These are phyloP conservation scores for Bovichtus variegatus DNA, from an alignment of 2,797 vertebrate species.

Conservation along the genomic window DNA sequence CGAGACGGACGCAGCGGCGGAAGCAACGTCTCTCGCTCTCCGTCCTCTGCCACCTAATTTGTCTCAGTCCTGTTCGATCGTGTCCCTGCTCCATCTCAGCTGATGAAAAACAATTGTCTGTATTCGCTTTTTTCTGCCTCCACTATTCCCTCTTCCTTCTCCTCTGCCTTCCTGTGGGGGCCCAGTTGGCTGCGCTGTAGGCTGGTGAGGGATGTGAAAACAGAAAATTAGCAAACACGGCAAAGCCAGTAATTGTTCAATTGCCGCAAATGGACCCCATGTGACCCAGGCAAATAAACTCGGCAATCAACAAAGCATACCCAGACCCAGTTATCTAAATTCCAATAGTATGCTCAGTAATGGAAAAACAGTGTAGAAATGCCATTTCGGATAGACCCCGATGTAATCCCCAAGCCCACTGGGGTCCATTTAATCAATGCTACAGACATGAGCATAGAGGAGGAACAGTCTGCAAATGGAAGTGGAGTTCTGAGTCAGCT, in stretches of 20 bases:
- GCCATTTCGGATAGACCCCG: conserved; percentile 84
- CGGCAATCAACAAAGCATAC: conserved; percentile 69
- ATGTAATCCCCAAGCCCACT: conserved; percentile 83
- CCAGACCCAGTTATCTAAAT: conserved; percentile 76
- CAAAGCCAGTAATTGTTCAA: conserved; percentile 76
- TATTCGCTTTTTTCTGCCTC: conserved; percentile 66
- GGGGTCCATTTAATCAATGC: conserved; percentile 87
- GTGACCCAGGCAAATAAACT: conserved; percentile 70
- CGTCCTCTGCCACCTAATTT: conserved; percentile 58
- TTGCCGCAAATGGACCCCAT: conserved; percentile 74
- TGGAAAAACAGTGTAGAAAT: conserved; percentile 81
- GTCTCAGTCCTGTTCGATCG: conserved; percentile 63
- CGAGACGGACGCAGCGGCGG: conserved; percentile 5
- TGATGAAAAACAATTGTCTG: conserved; percentile 74
- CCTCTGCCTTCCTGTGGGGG: conserved; percentile 62
- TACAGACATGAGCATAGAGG: conserved; percentile 84
- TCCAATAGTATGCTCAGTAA: conserved; percentile 80
- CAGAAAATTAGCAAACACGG: conserved; percentile 69
- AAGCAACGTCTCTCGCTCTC: conserved; percentile 46
- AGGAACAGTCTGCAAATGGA: conserved; percentile 85
- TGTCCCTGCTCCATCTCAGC: conserved; percentile 53
- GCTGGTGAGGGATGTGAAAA: conserved; percentile 62
- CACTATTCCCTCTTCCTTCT: conserved; percentile 42
- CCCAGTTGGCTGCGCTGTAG: conserved; percentile 54
- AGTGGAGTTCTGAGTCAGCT: conserved; percentile 88